Base-by-base conservation (phyloP, 2,797 vertebrate species). In the Spinibarbus caldwelli region DNA sequence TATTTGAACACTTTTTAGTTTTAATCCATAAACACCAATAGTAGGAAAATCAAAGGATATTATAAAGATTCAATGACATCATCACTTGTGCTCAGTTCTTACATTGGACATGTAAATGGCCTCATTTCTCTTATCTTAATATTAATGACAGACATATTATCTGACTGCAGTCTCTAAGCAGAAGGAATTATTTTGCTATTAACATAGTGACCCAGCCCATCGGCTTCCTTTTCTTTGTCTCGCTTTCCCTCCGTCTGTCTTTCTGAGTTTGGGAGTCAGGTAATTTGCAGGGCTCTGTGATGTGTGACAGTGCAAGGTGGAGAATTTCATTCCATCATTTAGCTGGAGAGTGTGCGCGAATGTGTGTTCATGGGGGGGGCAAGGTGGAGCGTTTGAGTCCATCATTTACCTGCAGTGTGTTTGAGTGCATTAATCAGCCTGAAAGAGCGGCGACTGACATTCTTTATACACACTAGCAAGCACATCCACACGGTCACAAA, bases 351-450 rank as follows among this genome's bases (percentile, higher is more conserved):
- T 29, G 86, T 75, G 80, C 36, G 70, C 7, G 57, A 14, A 68
- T 67, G 77, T 31, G 86, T 73, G 75, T 70, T 84, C 78, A 59
- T 62, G 43, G 52, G 41, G 41, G 41, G 1, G 36, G 41, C 15
- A 66, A 10, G 57, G 41, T 62, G 57, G 41, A 76, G 41, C 31
- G 47, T 38, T 73, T 9, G 6, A 84, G 83, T 86, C 85, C 68
- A 88, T 90, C 89, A 88, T 89, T 89, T 78, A 88, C 73, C 86
- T 73, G 77, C 85, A 78, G 83, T 77, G 71, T 82, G 77, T 86
- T 80, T 70, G 80, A 86, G 87, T 73, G 82, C 88, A 89, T 89
- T 87, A 88, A 89, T 89, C 88, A 89, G 85, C 86, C 83, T 85
- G 77, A 84, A 81, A 64, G 59, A 80, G 82, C 66, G 43, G 73